Conservation (phyloP, 2,888 invertebrate genomes). For the Apamea anceps region DNA sequence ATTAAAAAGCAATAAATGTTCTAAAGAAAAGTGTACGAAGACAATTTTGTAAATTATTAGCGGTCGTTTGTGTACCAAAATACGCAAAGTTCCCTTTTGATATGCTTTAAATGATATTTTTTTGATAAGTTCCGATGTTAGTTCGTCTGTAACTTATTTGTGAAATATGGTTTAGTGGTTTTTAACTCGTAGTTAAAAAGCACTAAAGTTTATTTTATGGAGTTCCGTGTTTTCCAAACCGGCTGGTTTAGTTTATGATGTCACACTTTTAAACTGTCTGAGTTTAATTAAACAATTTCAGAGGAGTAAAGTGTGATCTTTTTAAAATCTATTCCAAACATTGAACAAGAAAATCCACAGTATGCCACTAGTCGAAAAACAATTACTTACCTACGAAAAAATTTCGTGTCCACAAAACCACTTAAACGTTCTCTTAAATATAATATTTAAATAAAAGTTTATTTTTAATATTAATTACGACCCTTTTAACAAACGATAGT, state of each 20-base stretch:
- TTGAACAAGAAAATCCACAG: conserved; percentile 30
- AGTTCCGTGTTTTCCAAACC: conserved; percentile 9
- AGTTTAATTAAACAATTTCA: neutral
- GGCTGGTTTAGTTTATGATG: conserved; percentile 16
- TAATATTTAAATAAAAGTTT: conserved; percentile 63
- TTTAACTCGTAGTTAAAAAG: conserved; percentile 44
- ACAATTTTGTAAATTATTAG: conserved; percentile 77
- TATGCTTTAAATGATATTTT: conserved; percentile 58
- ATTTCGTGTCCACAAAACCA: conserved; percentile 53
- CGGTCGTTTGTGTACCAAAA: conserved; percentile 70
- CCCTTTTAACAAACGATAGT: conserved; percentile 70
- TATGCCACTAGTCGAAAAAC: conserved; percentile 20
- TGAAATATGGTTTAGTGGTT: conserved; percentile 29
- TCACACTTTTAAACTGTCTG: neutral
- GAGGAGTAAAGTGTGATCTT: too few relatives aligned
- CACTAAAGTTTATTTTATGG: conserved; percentile 17
- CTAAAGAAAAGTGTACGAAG: conserved; percentile 69
- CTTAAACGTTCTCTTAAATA: conserved; percentile 36
- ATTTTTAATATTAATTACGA: conserved; percentile 73
- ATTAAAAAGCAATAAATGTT: conserved; percentile 85
- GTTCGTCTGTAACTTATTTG: conserved; percentile 38
- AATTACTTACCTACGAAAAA: conserved; percentile 28
- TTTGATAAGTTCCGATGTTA: conserved; percentile 27
- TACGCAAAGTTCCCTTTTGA: conserved; percentile 61
- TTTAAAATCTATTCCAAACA: neutral